Conservation (phyloP, 2,888 invertebrate genomes). For the Nymphalis urticae region DNA sequence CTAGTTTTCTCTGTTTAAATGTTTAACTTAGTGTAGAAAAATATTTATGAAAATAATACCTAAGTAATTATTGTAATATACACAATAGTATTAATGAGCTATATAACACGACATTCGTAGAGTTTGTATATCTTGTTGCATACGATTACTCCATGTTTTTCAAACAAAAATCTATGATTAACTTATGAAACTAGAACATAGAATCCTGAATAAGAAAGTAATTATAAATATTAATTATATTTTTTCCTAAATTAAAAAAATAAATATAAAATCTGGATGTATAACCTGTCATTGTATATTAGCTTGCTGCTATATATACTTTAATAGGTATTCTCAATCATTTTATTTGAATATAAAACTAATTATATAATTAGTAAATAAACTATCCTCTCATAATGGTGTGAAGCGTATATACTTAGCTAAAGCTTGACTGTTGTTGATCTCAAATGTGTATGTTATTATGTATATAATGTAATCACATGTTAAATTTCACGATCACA, state of each 20-base stretch:
- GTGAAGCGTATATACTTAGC: conserved; percentile 54
- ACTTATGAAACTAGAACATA: conserved; percentile 24
- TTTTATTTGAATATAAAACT: conserved; percentile 26
- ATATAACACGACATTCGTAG: conserved; percentile 37
- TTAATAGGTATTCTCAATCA: conserved; percentile 11
- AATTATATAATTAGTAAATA: conserved; percentile 38
- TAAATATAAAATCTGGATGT: conserved; percentile 14
- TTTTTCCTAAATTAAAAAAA: conserved; percentile 25
- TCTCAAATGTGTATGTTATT: conserved; percentile 75
- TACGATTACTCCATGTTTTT: conserved; percentile 32
- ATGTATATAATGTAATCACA: conserved; percentile 80
- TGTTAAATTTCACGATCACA: conserved; percentile 76
- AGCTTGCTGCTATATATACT: conserved; percentile 13
- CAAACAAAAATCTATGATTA: conserved; percentile 30
- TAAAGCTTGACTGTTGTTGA: conserved; percentile 79
- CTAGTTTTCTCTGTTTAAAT: conserved; percentile 32
- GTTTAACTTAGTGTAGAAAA: conserved; percentile 35
- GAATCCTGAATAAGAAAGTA: conserved; percentile 16
- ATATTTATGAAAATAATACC: conserved; percentile 31
- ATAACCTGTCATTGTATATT: conserved; percentile 9
- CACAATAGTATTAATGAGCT: conserved; percentile 33
- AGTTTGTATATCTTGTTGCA: conserved; percentile 40
- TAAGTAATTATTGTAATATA: conserved; percentile 35
- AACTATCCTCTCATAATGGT: conserved; percentile 37
- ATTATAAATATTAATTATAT: conserved; percentile 25